These are phyloP conservation scores for Ammodramus savannarum DNA, from an alignment of 2,113 vertebrate genomes.

Conservation along the genomic window DNA sequence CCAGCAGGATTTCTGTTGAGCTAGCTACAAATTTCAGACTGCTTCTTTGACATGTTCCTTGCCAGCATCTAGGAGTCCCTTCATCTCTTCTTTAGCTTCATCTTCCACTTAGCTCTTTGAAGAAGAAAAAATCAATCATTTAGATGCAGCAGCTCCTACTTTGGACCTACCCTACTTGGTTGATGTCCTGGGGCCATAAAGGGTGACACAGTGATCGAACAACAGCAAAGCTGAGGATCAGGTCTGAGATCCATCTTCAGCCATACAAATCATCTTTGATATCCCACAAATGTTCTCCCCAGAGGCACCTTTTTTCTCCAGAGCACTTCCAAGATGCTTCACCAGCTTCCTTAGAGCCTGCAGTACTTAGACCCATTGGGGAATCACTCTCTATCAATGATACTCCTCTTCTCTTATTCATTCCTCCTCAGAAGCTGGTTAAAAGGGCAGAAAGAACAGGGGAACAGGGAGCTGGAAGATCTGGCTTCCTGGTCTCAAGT, in stretches of 20 bases:
- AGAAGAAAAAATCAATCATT: neutral
- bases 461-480: neutral
- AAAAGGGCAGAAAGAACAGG: neutral
- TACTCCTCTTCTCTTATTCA: neutral
- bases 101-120: neutral
- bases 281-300: neutral
- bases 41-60: neutral
- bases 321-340: neutral
- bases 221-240: neutral
- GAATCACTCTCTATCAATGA: rapidly evolving
- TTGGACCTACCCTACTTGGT: neutral
- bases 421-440: neutral
- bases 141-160: neutral
- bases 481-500: neutral
- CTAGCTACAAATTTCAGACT: neutral
- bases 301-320: neutral
- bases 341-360: neutral
- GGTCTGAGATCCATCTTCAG: neutral
- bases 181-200: neutral
- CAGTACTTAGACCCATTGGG: neutral
- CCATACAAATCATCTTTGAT: rapidly evolving
- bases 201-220: neutral
- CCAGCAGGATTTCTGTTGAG: neutral
- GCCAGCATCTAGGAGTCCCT: neutral
- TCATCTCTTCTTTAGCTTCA: neutral